Evolutionary conservation across 2,888 invertebrate species (phyloP).

Genomic region (Athripsodes cinereus): DNA sequence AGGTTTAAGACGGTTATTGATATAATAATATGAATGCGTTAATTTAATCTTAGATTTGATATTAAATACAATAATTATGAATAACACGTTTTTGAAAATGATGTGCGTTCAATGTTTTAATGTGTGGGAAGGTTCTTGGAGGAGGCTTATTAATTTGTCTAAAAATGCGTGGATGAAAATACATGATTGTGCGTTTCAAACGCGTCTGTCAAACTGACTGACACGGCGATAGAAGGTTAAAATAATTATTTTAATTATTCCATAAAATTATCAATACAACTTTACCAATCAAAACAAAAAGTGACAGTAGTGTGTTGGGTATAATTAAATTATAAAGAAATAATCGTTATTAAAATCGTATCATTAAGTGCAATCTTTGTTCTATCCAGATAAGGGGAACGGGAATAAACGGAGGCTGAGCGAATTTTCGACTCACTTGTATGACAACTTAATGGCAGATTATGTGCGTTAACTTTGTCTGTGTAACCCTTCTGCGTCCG

Average conservation of each 20-base stretch:
- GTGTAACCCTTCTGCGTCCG: conserved; percentile 24
- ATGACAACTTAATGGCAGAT: conserved; percentile 25
- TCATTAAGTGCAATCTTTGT: conserved; percentile 23
- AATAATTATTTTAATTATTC: not conserved
- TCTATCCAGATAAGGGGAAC: conserved; percentile 13
- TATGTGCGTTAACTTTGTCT: conserved; percentile 22
- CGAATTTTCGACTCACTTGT: conserved; percentile 21
- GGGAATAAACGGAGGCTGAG: conserved; percentile 16
- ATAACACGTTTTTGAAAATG: too few relatives aligned
- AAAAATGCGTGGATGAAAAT: not conserved
- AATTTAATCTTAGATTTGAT: too few relatives aligned
- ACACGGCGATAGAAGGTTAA: not conserved
- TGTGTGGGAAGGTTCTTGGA: too few relatives aligned
- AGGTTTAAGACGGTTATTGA: too few relatives aligned
- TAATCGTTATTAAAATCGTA: conserved; percentile 14
- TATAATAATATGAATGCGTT: too few relatives aligned
- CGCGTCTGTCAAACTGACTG: not conserved
- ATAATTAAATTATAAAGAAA: conserved; percentile 11
- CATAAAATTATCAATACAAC: not conserved
- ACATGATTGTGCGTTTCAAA: not conserved
- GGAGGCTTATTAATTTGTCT: not conserved
- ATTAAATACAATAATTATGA: too few relatives aligned
- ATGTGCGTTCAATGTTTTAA: too few relatives aligned
- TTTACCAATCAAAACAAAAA: not conserved
- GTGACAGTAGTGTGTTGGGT: not conserved